These are phyloP conservation scores for Coracias cyanogaster DNA, from an alignment of 2,797 vertebrate genomes.

Conservation along the genomic window DNA sequence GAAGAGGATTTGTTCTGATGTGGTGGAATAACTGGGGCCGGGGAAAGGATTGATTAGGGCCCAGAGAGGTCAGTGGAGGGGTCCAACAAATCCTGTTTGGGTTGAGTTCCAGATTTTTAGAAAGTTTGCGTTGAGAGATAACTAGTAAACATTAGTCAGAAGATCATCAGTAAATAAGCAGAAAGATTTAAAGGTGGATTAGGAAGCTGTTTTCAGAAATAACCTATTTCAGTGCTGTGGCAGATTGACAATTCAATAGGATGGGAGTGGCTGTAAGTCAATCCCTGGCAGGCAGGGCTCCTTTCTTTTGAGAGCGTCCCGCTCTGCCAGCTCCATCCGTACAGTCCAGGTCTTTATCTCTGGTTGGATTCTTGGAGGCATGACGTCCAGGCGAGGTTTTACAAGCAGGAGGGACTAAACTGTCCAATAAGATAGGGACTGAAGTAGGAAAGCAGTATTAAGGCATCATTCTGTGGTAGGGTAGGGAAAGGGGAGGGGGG, in stretches of 20 bases:
- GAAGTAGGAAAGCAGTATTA: background rate
- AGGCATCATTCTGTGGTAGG: background rate
- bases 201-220: slow-evolving; percentile 22
- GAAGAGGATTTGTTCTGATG: background rate
- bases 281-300: slow-evolving; percentile 23
- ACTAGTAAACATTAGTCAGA: background rate
- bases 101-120: background rate
- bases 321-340: background rate
- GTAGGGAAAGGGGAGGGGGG: background rate
- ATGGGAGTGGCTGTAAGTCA: slow-evolving; percentile 67
- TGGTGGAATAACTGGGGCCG: background rate
- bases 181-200: background rate
- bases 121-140: background rate
- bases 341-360: background rate
- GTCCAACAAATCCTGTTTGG: background rate
- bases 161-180: background rate
- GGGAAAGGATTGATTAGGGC: background rate
- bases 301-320: slow-evolving; percentile 4
- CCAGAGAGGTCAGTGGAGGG: background rate
- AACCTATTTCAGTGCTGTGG: slow-evolving; percentile 30
- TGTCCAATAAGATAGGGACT: background rate
- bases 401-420: background rate
- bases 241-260: slow-evolving; percentile 56
- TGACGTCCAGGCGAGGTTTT: background rate
- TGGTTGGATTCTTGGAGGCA: background rate